These are phyloP conservation scores for Cistogaster globosa DNA, from an alignment of 2,888 invertebrate genomes.

Conservation along the genomic window DNA sequence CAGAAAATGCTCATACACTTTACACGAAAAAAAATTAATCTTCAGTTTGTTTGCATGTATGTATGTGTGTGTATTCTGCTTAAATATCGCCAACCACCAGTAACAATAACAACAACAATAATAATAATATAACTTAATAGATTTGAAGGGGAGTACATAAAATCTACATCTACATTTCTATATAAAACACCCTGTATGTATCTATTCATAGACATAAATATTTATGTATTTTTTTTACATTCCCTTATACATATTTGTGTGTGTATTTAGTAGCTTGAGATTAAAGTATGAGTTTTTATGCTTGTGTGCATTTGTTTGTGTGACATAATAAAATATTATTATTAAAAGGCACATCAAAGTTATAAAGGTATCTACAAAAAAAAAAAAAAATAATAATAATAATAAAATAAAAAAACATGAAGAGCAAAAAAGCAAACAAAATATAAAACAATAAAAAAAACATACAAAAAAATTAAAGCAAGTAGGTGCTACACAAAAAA, in stretches of 20 bases:
- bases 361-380: constrained; percentile 78
- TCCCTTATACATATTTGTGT: neutral
- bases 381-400: no score
- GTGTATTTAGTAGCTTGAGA: constrained; percentile 49
- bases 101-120: constrained; percentile 26
- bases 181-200: no score
- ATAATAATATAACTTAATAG: constrained; percentile 21
- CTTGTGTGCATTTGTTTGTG: constrained; percentile 57
- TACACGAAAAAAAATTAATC: neutral
- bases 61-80: constrained; percentile 9
- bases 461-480: constrained; percentile 19
- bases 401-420: constrained; percentile 30
- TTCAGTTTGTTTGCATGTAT: neutral
- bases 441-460: constrained; percentile 36
- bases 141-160: neutral
- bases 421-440: constrained; percentile 21
- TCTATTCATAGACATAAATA: no score
- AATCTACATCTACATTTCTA: neutral
- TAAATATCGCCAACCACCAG: constrained; percentile 37
- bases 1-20: constrained; percentile 44
- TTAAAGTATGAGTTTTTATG: constrained; percentile 43
- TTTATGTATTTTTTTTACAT: no score
- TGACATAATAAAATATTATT: constrained; percentile 81
- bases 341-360: constrained; percentile 82
- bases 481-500: constrained; percentile 32